These are phyloP conservation scores for Miichthys miiuy DNA, from an alignment of 2,797 vertebrate genomes.

Conservation along the genomic window DNA sequence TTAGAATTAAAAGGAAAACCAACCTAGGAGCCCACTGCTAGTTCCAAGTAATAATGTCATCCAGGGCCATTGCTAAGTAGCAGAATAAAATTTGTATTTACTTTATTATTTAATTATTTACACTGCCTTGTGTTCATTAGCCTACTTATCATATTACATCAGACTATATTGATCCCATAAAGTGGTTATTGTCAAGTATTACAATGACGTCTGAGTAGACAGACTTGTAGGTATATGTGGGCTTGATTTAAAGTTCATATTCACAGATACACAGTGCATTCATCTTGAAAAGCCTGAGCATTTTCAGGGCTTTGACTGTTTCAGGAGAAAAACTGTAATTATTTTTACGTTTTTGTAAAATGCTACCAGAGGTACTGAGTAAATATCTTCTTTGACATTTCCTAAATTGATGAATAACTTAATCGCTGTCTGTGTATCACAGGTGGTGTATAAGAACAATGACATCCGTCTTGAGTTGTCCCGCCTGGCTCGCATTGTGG, in stretches of 20 bases:
- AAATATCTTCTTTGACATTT: neutral
- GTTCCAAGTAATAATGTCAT: too few species aligned
- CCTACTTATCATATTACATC: too few species aligned
- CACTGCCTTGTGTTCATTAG: too few species aligned
- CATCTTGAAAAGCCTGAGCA: constrained; percentile 18
- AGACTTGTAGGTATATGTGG: neutral
- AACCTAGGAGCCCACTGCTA: too few species aligned
- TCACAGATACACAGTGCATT: neutral
- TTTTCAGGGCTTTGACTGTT: neutral
- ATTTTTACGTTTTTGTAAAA: neutral
- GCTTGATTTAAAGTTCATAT: constrained; percentile 12
- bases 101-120: too few species aligned
- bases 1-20: too few species aligned
- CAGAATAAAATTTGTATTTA: too few species aligned
- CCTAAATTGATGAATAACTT: neutral
- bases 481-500: constrained; percentile 94
- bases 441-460: constrained; percentile 99
- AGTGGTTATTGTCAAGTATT: neutral
- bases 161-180: too few species aligned
- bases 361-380: neutral
- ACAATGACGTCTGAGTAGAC: neutral
- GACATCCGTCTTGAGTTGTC: constrained; percentile 98
- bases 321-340: neutral
- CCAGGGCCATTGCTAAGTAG: too few species aligned
- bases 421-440: constrained; percentile 28